These are phyloP conservation scores for Psylliodes chrysocephalus DNA, from an alignment of 2,888 invertebrate species.

Conservation along the genomic window DNA sequence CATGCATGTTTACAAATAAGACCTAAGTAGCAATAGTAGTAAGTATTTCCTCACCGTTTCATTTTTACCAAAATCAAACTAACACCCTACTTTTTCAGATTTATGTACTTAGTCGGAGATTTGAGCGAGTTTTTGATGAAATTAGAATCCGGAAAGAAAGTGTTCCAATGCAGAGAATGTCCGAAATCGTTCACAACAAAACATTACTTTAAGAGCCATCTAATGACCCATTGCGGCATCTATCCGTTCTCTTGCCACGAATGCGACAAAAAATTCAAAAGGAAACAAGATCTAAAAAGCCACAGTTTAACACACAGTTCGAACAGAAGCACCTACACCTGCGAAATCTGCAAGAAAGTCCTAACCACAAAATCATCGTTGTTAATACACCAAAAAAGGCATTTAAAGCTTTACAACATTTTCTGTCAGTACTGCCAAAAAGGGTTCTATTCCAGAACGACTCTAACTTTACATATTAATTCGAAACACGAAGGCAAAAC, in stretches of 20 bases:
- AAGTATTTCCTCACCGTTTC: not conserved
- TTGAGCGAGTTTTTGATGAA: conserved; percentile 29
- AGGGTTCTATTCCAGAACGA: conserved; percentile 48
- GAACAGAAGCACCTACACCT: conserved; percentile 53
- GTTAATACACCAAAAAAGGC: conserved; percentile 43
- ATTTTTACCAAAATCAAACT: not conserved
- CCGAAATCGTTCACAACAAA: conserved; percentile 69
- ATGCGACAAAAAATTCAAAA: conserved; percentile 40
- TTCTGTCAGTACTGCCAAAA: conserved; percentile 48
- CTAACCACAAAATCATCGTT: conserved; percentile 57
- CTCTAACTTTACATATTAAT: conserved; percentile 45
- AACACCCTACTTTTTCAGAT: conserved; percentile 21
- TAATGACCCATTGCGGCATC: conserved; percentile 31
- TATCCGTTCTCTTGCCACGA: conserved; percentile 33
- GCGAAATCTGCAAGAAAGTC: conserved; percentile 69
- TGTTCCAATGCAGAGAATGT: conserved; percentile 67
- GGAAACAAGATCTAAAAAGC: conserved; percentile 39
- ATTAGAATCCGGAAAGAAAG: conserved; percentile 62
- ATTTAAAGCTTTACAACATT: conserved; percentile 56
- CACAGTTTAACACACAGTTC: conserved; percentile 41
- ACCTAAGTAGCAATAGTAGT: not conserved
- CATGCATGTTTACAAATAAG: conserved; percentile 1
- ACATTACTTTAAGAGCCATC: conserved; percentile 59
- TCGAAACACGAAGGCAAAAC: conserved; percentile 50
- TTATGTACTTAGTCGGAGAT: conserved; percentile 22